Conservation (phyloP, 2,888 invertebrate genomes). For the Drosophila mettleri region DNA sequence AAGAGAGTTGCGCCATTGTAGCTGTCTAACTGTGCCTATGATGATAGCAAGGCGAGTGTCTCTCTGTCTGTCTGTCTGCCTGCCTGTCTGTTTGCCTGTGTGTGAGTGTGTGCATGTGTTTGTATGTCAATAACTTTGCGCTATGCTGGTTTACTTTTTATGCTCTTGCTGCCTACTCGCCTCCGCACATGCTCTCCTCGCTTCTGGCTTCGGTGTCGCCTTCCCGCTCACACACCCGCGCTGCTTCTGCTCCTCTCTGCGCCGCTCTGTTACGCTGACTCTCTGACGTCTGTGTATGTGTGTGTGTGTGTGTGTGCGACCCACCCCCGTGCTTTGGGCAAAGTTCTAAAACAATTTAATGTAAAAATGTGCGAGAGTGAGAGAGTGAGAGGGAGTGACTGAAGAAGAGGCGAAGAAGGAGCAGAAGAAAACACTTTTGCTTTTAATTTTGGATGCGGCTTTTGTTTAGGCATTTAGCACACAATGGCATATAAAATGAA, state of each 20-base stretch:
- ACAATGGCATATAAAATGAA: conserved; percentile 65
- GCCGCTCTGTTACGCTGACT: not conserved
- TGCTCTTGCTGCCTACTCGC: conserved; percentile 26
- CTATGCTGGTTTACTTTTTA: conserved; percentile 68
- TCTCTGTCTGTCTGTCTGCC: not conserved
- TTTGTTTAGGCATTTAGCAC: conserved; percentile 38
- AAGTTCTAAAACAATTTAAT: conserved; percentile 78
- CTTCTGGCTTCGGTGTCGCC: not conserved
- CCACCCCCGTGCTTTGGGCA: conserved; percentile 11
- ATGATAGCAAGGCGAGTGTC: not conserved
- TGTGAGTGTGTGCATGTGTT: conserved; percentile 3
- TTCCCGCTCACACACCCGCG: not conserved
- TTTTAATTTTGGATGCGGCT: conserved; percentile 45
- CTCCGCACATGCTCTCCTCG: not conserved
- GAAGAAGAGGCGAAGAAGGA: not conserved
- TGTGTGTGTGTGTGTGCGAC: not conserved
- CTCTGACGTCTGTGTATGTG: too few species aligned
- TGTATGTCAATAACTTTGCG: conserved; percentile 70
- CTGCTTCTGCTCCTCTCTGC: not conserved
- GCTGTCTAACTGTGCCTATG: conserved; percentile 26
- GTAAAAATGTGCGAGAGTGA: conserved; percentile 47
- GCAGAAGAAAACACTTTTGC: conserved; percentile 45
- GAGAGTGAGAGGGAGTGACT: not conserved
- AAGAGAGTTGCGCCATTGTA: conserved; percentile 40
- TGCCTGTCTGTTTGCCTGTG: not conserved